phyloP scores from a whole-genome alignment of 2,888 invertebrate genomes.

The Hirudinaria manillensis region DNA sequence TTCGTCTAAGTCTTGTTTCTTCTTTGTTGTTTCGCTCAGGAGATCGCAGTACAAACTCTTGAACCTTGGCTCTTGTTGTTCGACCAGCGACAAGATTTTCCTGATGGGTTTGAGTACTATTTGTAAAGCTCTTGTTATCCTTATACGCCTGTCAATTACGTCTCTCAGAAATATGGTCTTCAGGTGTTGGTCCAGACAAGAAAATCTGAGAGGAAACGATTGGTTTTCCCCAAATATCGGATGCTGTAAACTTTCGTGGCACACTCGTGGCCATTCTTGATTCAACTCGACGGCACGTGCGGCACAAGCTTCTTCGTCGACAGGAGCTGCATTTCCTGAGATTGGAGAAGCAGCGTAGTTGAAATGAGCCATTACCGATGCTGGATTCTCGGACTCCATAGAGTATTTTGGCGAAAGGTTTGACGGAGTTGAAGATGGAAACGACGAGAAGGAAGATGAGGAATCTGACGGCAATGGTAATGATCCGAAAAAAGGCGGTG shows the following conservation, averaged over 20 bases:
- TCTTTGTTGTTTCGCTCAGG: neutral
- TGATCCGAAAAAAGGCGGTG: neutral
- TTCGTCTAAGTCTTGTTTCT: neutral
- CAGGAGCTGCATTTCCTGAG: neutral
- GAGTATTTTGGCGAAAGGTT: neutral
- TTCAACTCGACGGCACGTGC: neutral
- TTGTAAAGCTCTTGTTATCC: neutral
- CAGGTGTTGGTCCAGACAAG: neutral
- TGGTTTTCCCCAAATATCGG: neutral
- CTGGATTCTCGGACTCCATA: neutral
- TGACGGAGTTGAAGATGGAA: neutral
- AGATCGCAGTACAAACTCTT: constrained; percentile 5
- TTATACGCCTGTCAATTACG: neutral
- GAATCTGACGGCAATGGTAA: neutral
- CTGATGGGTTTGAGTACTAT: neutral
- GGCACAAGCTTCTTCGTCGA: neutral
- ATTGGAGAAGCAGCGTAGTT: neutral
- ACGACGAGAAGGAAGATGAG: neutral
- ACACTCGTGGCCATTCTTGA: too few species aligned
- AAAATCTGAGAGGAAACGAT: too few species aligned
- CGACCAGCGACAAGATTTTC: neutral
- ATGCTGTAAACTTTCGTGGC: neutral
- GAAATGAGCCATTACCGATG: neutral
- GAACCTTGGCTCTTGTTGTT: constrained; percentile 11
- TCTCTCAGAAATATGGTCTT: neutral